phyloP scores from a whole-genome alignment of 2,797 vertebrate genomes.

The Morelia viridis region DNA sequence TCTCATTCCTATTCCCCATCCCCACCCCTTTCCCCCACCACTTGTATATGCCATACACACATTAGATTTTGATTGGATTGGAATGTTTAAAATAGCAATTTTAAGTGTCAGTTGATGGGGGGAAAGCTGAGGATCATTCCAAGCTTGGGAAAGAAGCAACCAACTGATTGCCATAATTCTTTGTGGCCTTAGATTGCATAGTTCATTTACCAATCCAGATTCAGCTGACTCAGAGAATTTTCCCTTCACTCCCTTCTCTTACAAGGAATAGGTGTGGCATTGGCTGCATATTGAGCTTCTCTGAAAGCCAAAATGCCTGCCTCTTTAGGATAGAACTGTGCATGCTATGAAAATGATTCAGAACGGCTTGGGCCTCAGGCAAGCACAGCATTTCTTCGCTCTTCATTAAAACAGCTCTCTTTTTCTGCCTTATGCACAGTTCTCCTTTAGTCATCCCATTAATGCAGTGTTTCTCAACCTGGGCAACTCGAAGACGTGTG shows the following conservation, averaged over 20 bases:
- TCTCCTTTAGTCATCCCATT: not conserved
- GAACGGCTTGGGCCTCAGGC: not conserved
- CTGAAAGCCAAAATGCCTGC: not conserved
- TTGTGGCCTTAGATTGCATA: slow-evolving; percentile 29
- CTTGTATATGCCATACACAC: not conserved
- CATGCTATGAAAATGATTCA: not conserved
- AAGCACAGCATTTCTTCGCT: not conserved
- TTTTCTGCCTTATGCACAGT: not conserved
- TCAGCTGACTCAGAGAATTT: not conserved
- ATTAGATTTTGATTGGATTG: not conserved
- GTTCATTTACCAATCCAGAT: slow-evolving; percentile 7
- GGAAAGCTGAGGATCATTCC: not conserved
- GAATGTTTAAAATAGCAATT: not conserved
- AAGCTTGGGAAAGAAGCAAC: slow-evolving; percentile 1
- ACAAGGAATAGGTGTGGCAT: not conserved
- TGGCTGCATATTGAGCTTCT: not conserved
- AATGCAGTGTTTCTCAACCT: not conserved
- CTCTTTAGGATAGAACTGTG: not conserved
- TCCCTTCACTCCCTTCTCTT: no score
- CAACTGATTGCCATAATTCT: slow-evolving; percentile 7
- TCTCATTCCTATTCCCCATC: not conserved
- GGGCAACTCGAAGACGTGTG: no score
- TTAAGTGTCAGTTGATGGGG: not conserved
- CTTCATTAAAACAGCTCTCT: not conserved
- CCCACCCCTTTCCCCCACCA: no score